phyloP scores from a whole-genome alignment of 2,888 invertebrate genomes.

The Subacronicta megacephala region DNA sequence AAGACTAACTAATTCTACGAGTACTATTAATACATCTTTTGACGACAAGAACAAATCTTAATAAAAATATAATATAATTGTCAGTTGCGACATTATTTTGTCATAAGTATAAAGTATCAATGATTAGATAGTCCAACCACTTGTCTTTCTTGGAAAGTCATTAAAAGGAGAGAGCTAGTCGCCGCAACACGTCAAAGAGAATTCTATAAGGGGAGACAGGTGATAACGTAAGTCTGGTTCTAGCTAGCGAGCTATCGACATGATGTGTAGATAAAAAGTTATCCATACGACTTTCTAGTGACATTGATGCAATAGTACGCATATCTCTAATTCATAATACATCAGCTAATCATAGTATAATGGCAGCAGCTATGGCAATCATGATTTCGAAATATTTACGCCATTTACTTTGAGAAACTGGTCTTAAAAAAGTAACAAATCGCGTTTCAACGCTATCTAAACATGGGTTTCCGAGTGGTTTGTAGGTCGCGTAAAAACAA shows the following conservation, averaged over 20 bases:
- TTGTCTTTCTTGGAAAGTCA: constrained; percentile 67
- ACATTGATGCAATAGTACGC: constrained; percentile 65
- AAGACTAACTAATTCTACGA: constrained; percentile 57
- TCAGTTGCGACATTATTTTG: background rate
- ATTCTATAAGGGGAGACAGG: constrained; percentile 73
- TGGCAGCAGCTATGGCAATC: constrained; percentile 26
- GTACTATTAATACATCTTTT: constrained; percentile 48
- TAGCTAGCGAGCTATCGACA: constrained; percentile 56
- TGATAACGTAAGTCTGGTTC: constrained; percentile 74
- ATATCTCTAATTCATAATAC: constrained; percentile 46
- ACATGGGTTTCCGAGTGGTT: constrained; percentile 58
- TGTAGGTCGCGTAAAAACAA: constrained; percentile 67
- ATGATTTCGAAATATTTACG: constrained; percentile 51
- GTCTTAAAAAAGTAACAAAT: constrained; percentile 26
- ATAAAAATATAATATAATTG: constrained; percentile 4
- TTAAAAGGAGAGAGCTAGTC: constrained; percentile 79
- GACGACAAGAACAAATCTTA: constrained; percentile 24
- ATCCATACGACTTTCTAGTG: constrained; percentile 78
- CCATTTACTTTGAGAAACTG: constrained; percentile 37
- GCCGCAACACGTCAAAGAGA: constrained; percentile 63
- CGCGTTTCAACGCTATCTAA: constrained; percentile 51
- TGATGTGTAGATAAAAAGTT: constrained; percentile 73
- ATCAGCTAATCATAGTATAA: constrained; percentile 37
- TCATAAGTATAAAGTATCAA: constrained; percentile 24
- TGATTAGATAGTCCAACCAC: constrained; percentile 31